These are phyloP conservation scores for Boulengeromyrus knoepffleri DNA, from an alignment of 2,113 vertebrate genomes.

Conservation along the genomic window DNA sequence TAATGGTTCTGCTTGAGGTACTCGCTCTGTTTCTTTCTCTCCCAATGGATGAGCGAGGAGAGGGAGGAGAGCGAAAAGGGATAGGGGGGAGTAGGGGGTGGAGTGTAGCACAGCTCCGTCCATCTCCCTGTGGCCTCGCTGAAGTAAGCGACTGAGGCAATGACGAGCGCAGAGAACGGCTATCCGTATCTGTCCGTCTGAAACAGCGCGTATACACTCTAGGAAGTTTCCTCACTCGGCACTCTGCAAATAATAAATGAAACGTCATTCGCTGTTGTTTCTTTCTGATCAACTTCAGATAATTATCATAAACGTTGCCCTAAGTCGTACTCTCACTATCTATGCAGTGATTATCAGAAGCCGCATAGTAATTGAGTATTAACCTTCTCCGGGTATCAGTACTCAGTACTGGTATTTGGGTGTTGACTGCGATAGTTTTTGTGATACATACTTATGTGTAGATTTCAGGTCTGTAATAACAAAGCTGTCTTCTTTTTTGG, in stretches of 20 bases:
- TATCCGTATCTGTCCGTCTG: neutral
- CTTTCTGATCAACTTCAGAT: neutral
- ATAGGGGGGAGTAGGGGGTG: slow-evolving; percentile 23
- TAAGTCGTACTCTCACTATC: neutral
- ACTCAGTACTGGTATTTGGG: neutral
- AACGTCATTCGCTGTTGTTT: neutral
- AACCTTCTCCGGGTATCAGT: neutral
- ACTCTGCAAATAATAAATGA: neutral
- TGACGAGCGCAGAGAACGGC: neutral
- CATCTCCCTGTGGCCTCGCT: slow-evolving; percentile 4
- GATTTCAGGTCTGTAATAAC: neutral
- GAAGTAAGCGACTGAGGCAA: slow-evolving; percentile 46
- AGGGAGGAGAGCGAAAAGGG: slow-evolving; percentile 11
- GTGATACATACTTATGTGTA: neutral
- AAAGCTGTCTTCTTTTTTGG: neutral
- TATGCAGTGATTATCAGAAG: neutral
- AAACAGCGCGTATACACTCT: neutral
- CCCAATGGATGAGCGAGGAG: slow-evolving; percentile 28
- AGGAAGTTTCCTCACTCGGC: neutral
- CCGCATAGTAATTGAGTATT: neutral
- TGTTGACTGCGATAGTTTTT: neutral
- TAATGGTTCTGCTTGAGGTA: slow-evolving; percentile 46
- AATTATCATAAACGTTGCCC: neutral
- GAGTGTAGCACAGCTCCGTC: slow-evolving; percentile 45
- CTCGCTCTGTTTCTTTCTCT: slow-evolving; percentile 25